Percentiles rank a stretch among this genome's conserved stretches.
Evolutionary conservation across 2,113 vertebrate genomes (phyloP).

Genomic region (Proterorhinus semilunaris): DNA sequence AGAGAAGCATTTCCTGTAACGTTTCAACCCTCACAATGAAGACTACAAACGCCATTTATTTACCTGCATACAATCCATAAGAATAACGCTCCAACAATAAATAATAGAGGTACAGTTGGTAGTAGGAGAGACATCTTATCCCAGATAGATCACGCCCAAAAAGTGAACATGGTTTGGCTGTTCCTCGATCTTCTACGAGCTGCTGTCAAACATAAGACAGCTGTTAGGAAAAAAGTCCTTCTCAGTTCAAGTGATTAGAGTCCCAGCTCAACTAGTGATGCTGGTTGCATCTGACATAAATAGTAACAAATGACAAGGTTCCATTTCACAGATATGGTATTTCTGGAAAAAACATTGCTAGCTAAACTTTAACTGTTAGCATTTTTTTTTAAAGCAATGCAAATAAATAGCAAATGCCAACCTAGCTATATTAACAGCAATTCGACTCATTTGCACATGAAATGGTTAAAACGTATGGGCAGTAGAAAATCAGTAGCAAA

Average conservation of each 20-base stretch:
- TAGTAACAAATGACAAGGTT: not conserved
- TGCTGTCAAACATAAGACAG: constrained; percentile 46
- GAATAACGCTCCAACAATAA: constrained; percentile 54
- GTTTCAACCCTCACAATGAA: not conserved
- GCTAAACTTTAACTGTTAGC: constrained; percentile 31
- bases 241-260: constrained; percentile 18
- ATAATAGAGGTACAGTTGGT: constrained; percentile 50
- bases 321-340: constrained; percentile 13
- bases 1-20: not conserved
- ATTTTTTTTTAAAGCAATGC: not conserved
- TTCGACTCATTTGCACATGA: constrained; percentile 5
- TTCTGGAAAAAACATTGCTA: constrained; percentile 5
- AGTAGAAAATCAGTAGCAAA: constrained; percentile 36
- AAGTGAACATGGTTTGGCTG: constrained; percentile 48
- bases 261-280: not conserved
- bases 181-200: constrained; percentile 35
- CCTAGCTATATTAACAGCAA: not conserved
- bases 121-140: constrained; percentile 74
- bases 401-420: not conserved
- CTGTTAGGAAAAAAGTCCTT: constrained; percentile 6
- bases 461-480: constrained; percentile 40
- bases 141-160: constrained; percentile 56
- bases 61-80: constrained; percentile 70
- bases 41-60: not conserved
- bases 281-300: not conserved